Evolutionary conservation across 92 coral and sea anemone genomes (phyloP), one percentile per base, ranked within the genome.

Genomic region (Phenganax marumi): DNA sequence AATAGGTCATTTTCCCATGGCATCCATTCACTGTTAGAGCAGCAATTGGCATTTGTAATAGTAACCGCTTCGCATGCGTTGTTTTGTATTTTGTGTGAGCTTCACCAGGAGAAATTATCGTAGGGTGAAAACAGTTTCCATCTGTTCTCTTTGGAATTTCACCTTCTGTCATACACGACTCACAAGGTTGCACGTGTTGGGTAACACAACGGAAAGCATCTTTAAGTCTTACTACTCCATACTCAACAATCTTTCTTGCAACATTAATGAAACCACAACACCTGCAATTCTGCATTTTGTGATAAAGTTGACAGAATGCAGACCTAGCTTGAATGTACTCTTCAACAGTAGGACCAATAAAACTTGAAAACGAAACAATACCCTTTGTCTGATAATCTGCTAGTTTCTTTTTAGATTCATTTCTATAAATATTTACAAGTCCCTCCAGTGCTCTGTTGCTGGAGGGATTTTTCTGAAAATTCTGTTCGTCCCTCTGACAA

Each of bases 21-120:
- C 62, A 3, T 21, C 24, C 11, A 12, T 60, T n/a, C 62, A 81
- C 82, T 23, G 86, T 56, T 70, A 86, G 55, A 73, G 85, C 72
- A 26, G 86, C 89, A 60, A 81, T 68, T 55, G 89, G 89, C 89
- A 86, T 86, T 43, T 63, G 89, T 33, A 81, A 63, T 33, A 86
- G 62, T 53, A 54, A 70, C 46, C 84, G 74, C 52, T 84, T 84
- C 24, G 87, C 87, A 76, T 84, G 87, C 23, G 83, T 22, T 77
- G 87, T 33, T 53, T 80, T 84, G 75, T 75, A 84, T 73, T 64
- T 62, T 22, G 76, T 52, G n/a, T 4, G n/a, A 49, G 52, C 7
- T 33, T n/a, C 52, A 33, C 54, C 2, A 4, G 33, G 4, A 49
- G 76, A 14, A 2, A 71, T 4, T 14, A 47, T 9, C 8, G 55